These are phyloP conservation scores for Achroia grisella DNA, from an alignment of 1,140 invertebrate genomes.

Conservation along the genomic window DNA sequence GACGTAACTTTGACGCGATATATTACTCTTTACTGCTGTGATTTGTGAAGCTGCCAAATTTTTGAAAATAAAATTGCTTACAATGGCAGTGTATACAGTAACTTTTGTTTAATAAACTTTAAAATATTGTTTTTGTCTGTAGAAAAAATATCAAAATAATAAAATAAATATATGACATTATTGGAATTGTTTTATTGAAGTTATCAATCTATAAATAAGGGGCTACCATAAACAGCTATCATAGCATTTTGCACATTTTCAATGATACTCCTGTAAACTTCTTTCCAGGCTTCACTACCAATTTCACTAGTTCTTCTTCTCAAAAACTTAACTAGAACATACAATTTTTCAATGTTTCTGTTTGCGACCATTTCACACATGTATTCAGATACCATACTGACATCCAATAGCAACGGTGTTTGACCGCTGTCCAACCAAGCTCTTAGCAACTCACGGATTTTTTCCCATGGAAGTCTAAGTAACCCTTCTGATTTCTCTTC, in stretches of 20 bases:
- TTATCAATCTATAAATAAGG: conserved; percentile 22
- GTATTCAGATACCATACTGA: conserved; percentile 60
- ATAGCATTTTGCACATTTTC: conserved; percentile 61
- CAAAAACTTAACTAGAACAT: conserved; percentile 53
- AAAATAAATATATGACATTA: conserved; percentile 19
- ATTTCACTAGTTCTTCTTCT: conserved; percentile 43
- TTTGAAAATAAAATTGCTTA: neutral
- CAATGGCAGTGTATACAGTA: conserved; percentile 3
- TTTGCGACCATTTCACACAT: conserved; percentile 59
- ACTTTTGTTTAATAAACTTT: conserved; percentile 9
- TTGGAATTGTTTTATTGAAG: conserved; percentile 6
- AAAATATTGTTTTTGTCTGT: conserved; percentile 9
- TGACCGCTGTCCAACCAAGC: conserved; percentile 69
- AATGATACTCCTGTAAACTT: conserved; percentile 41
- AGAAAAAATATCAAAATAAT: conserved; percentile 16
- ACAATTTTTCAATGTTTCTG: conserved; percentile 60
- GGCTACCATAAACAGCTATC: conserved; percentile 63
- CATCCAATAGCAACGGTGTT: conserved; percentile 64
- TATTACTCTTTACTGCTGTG: conserved; percentile 6
- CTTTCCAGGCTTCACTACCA: conserved; percentile 39
- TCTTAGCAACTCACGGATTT: conserved; percentile 62
- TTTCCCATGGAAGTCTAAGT: conserved; percentile 49
- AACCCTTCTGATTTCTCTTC: conserved; percentile 33
- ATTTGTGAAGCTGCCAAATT: conserved; percentile 15
- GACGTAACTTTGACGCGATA: neutral